These are phyloP conservation scores for Microcebus griseorufus DNA, from an alignment of 2,113 vertebrate genomes.

Conservation along the genomic window DNA sequence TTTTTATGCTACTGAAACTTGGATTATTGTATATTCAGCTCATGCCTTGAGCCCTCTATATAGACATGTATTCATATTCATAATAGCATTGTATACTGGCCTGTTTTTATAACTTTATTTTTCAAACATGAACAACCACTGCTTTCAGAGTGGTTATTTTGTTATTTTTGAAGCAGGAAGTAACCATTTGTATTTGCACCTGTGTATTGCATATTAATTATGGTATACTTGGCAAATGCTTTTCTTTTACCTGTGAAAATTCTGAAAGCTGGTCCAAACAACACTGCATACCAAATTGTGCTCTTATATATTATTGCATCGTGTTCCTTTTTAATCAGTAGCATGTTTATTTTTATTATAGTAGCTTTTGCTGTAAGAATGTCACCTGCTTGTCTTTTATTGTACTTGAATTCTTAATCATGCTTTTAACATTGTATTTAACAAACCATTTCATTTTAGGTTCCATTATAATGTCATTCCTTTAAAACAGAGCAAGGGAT, in stretches of 20 bases:
- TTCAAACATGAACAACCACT: slow-evolving; percentile 79
- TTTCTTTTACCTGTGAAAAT: slow-evolving; percentile 83
- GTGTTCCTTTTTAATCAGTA: slow-evolving; percentile 91
- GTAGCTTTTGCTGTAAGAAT: slow-evolving; percentile 85
- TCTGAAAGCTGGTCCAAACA: slow-evolving; percentile 83
- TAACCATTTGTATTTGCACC: slow-evolving; percentile 81
- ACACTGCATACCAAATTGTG: slow-evolving; percentile 92
- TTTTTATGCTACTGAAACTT: slow-evolving; percentile 77
- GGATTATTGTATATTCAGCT: slow-evolving; percentile 68
- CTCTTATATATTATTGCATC: slow-evolving; percentile 90
- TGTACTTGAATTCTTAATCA: slow-evolving; percentile 91
- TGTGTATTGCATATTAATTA: slow-evolving; percentile 78
- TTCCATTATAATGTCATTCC: slow-evolving; percentile 84
- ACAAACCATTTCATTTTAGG: slow-evolving; percentile 82
- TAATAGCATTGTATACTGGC: slow-evolving; percentile 75
- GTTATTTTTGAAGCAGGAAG: slow-evolving; percentile 78
- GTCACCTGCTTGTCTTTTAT: slow-evolving; percentile 87
- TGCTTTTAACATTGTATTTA: slow-evolving; percentile 86
- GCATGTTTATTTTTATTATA: slow-evolving; percentile 87
- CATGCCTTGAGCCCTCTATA: slow-evolving; percentile 62
- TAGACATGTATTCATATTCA: slow-evolving; percentile 51
- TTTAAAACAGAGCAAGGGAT: slow-evolving; percentile 84
- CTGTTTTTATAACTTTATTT: slow-evolving; percentile 77
- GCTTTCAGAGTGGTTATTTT: slow-evolving; percentile 78
- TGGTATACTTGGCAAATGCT: slow-evolving; percentile 76